A percentile compares a stretch with the other conserved stretches of the same genome.
Conservation (phyloP, 1,140 invertebrate species). For the Brachionus calyciflorus region DNA sequence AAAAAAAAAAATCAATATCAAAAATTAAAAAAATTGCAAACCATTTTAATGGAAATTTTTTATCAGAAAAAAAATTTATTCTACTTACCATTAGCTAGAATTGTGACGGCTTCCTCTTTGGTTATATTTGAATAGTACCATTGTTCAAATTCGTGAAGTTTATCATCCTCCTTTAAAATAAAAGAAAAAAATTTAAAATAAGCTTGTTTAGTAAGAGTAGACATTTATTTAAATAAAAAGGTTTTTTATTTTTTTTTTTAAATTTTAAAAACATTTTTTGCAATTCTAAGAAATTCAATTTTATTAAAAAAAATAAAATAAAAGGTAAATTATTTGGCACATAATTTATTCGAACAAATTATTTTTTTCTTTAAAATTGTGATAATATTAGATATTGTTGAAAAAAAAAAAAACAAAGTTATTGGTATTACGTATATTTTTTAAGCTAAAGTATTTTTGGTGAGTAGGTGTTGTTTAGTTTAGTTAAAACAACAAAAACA, state of each 20-base stretch:
- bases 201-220: background rate
- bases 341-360: constrained; percentile 29
- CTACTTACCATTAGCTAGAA: constrained; percentile 80
- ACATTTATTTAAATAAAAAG: constrained; percentile 3
- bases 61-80: too few relatives aligned
- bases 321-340: constrained; percentile 42
- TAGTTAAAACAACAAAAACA: too few relatives aligned
- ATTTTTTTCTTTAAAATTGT: too few relatives aligned
- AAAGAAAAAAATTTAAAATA: background rate
- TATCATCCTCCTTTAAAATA: constrained; percentile 27
- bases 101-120: constrained; percentile 91
- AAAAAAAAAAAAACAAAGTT: too few relatives aligned
- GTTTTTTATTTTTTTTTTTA: too few relatives aligned
- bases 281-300: background rate
- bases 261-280: constrained; percentile 28
- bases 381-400: background rate
- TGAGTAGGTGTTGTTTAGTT: background rate
- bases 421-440: too few relatives aligned
- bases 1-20: too few relatives aligned
- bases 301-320: constrained; percentile 26
- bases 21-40: too few relatives aligned
- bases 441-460: background rate
- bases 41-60: too few relatives aligned
- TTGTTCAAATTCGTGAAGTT: constrained; percentile 26
- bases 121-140: constrained; percentile 96